Evolutionary conservation across 2,113 vertebrate genomes (phyloP), one percentile per base, ranked within the genome.

Genomic region (Morone saxatilis): DNA sequence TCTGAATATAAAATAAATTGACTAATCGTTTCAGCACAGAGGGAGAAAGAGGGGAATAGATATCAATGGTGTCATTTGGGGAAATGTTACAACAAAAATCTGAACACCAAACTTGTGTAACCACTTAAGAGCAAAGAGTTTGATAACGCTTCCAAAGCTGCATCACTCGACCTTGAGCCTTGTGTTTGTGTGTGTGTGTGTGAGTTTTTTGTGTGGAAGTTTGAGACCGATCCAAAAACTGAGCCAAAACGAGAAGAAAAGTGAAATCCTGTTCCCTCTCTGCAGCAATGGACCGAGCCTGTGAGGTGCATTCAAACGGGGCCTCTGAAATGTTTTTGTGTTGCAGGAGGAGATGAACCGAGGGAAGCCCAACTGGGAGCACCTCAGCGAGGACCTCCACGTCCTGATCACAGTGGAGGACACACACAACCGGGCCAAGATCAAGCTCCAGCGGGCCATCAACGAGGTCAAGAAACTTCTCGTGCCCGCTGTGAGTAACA

Each of bases 321-420:
- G 69, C 77, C 54, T 77, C 74, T 73, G 65, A 79, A 60, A 59
- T 50, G 48, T 87, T 62, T 56, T 89, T 86, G 76, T 80, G 78
- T 73, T 83, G 47, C 91, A 99, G 98, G 98, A 99, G 93, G 98
- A 99, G 85, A 97, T 98, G 95, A 99, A 99, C 89, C 92, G 98
- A 95, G 98, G 97, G 91, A 99, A 99, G 87, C 97, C 98, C 86
- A 99, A 99, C 89, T 99, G 98, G 98, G 97, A 99, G 85, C 97
- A 99, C 86, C 97, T 99, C 88, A 99, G 97, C 88, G 97, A 99
- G 95, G 98, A 99, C 86, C 96, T 99, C 77, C 98, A 99, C 61
- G 98, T 99, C 86, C 94, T 99, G 79, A 98, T 99, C 94, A 99
- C 97, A 68, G 98, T 98, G 96, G 98, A 99, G 94, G 98, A 99